Percentiles rank a stretch among this genome's conserved stretches.
Evolutionary conservation across 2,797 vertebrate species (phyloP).

Genomic region (Tragelaphus eurycerus): DNA sequence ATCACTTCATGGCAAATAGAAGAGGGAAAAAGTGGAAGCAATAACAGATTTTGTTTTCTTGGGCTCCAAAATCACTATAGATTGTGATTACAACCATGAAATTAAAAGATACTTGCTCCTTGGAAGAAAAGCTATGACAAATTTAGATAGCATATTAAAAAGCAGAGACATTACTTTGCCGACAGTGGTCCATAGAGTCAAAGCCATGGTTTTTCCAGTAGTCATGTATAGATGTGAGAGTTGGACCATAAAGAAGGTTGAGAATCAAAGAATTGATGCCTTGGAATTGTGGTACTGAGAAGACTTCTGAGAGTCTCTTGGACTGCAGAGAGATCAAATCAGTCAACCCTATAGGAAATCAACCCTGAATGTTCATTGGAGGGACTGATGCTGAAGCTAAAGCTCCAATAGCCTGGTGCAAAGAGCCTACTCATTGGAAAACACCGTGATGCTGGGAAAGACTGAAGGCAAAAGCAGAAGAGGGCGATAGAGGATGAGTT

Average conservation of each 20-base stretch:
- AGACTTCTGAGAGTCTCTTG: not conserved
- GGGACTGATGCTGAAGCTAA: not conserved
- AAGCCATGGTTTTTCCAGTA: not conserved
- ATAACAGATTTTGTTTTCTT: not conserved
- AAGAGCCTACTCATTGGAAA: not conserved
- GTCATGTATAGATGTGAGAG: not conserved
- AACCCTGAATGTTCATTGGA: not conserved
- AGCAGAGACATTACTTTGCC: not conserved
- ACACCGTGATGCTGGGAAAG: not conserved
- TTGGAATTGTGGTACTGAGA: not conserved
- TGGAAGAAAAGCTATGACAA: not conserved
- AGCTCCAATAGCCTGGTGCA: not conserved
- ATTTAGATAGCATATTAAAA: not conserved
- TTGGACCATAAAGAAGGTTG: not conserved
- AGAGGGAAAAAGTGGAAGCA: not conserved
- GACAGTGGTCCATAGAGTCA: not conserved
- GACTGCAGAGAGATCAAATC: not conserved
- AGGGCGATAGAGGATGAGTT: not conserved
- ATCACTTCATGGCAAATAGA: not conserved
- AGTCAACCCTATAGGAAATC: not conserved
- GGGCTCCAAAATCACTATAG: not conserved
- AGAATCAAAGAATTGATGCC: not conserved
- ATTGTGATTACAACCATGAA: not conserved
- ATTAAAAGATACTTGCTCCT: not conserved
- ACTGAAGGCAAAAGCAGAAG: not conserved